Base-by-base conservation (phyloP, 1,140 invertebrate genomes). In the Vanessa atalanta region DNA sequence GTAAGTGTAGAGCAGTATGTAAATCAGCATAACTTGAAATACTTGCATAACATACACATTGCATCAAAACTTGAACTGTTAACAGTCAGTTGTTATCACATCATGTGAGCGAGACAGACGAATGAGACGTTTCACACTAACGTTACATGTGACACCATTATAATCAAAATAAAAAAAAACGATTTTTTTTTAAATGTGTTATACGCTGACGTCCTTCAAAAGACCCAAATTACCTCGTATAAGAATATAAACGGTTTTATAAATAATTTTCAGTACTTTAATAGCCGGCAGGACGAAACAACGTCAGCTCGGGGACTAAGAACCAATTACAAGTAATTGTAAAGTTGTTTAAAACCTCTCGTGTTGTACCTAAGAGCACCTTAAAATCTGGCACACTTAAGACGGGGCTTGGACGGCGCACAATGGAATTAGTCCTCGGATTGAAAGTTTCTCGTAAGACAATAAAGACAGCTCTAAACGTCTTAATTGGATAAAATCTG, bases 391-490 rank as follows among this genome's bases (percentile, higher is more conserved):
- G 74, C 64, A 63, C 69, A 72, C 55, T 72, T 67, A 75, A 70
- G 68, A 70, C 65, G 63, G 43, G 73, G 60, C 67, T 75, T 66
- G 70, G 74, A 47, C 31, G 20, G 16, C 57, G 70, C 50, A 72
- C 74, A 68, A 76, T 72, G 60, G 69, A 76, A 76, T 76, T 76
- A 76, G 74, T 76, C 74, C 66, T 50, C 65, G 74, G 73, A 75
- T 71, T 65, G 69, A 68, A 76, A 76, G 61, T 76, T 76, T 72
- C 65, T 47, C 48, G 64, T 70, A 63, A 69, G 68, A 75, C 73
- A 37, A 75, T 75, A 75, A 70, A 69, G 63, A 66, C 61, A 75
- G 70, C 69, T 77, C 60, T 73, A 73, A 73, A 66, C 61, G 71
- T 60, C 63, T 70, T 77, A 77, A 77, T 77, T 73, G 68, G 71